phyloP scores from a whole-genome alignment of 2,113 vertebrate species.

The Oceanodroma tethys region DNA sequence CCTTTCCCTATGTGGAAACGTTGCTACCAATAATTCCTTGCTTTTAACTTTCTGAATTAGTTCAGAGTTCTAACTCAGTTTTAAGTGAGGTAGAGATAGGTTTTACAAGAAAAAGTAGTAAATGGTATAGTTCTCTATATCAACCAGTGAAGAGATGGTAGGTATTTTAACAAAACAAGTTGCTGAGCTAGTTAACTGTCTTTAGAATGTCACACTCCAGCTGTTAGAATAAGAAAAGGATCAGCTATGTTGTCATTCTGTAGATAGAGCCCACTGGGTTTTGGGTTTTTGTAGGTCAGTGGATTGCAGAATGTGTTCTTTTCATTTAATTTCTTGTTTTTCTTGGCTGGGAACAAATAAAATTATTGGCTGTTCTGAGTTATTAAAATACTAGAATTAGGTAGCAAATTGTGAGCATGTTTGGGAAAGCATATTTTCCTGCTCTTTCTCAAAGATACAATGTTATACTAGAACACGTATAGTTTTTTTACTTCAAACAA shows the following conservation, averaged over 20 bases:
- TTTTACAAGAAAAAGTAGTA: background rate
- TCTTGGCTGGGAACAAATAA: background rate
- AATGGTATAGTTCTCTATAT: background rate
- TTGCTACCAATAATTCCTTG: background rate
- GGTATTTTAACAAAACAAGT: background rate
- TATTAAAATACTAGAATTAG: background rate
- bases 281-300: background rate
- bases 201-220: background rate
- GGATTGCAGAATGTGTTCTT: background rate
- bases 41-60: background rate
- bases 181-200: background rate
- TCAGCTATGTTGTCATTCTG: background rate
- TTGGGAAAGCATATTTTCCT: background rate
- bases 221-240: background rate
- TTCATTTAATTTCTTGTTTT: background rate
- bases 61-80: background rate
- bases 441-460: background rate
- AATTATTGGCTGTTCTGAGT: background rate
- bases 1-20: background rate
- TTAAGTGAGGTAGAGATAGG: background rate
- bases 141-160: background rate
- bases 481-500: background rate
- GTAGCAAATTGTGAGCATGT: background rate
- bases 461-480: fast-evolving
- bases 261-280: background rate